Evolutionary conservation across 1,140 invertebrate genomes (phyloP).

Genomic region (Diprion similis): DNA sequence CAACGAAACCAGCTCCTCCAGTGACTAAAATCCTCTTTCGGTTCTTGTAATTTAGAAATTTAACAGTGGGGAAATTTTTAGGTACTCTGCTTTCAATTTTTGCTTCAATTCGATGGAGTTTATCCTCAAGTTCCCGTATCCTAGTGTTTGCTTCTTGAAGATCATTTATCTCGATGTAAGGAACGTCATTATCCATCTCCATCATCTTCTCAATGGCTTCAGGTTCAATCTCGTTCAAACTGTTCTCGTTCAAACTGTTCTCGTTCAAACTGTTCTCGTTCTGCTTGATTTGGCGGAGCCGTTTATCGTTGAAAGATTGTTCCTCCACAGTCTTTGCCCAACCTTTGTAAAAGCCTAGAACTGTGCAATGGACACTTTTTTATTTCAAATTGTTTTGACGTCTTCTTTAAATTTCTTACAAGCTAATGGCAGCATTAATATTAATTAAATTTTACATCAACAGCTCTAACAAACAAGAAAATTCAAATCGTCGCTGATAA

Average conservation of each 20-base stretch:
- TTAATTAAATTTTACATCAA: no score
- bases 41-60: conserved; percentile 88
- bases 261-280: conserved; percentile 25
- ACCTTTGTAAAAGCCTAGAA: conserved; percentile 57
- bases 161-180: conserved; percentile 59
- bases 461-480: no score
- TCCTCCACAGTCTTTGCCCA: conserved; percentile 48
- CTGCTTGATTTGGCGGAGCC: conserved; percentile 24
- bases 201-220: conserved; percentile 9
- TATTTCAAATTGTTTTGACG: neutral
- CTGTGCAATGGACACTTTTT: conserved; percentile 38
- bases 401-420: neutral
- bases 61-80: conserved; percentile 89
- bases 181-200: conserved; percentile 30
- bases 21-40: conserved; percentile 92
- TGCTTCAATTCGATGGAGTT: conserved; percentile 72
- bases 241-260: conserved; percentile 20
- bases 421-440: no score
- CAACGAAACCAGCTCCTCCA: conserved; percentile 98
- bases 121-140: conserved; percentile 74
- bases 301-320: conserved; percentile 28
- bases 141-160: conserved; percentile 67
- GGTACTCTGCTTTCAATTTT: conserved; percentile 67
- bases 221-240: conserved; percentile 14
- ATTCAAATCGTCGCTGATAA: no score